Evolutionary conservation across 2,888 invertebrate genomes (phyloP).

Genomic region (Cheilosia scutellata): DNA sequence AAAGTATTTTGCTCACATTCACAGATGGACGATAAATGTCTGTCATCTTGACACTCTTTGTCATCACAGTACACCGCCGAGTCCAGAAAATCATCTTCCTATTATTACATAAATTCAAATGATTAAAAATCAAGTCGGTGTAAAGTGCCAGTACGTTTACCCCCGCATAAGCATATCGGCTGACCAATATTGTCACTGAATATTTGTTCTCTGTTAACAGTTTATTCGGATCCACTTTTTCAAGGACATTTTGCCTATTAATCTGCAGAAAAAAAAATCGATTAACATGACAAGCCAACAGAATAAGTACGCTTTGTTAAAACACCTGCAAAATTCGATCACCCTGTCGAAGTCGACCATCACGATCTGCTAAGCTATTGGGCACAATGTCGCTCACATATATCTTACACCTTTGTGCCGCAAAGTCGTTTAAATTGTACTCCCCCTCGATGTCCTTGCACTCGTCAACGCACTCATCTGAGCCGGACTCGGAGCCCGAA

Average conservation of each 20-base stretch:
- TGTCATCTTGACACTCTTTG: slow-evolving; percentile 57
- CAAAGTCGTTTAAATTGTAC: slow-evolving; percentile 82
- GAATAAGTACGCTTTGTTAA: neutral
- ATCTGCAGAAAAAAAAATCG: slow-evolving; percentile 81
- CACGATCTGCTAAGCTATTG: slow-evolving; percentile 85
- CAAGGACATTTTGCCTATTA: slow-evolving; percentile 86
- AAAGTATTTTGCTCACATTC: slow-evolving; percentile 75
- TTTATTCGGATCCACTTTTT: slow-evolving; percentile 85
- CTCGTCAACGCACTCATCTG: slow-evolving; percentile 42
- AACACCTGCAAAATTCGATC: slow-evolving; percentile 86
- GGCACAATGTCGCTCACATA: slow-evolving; percentile 87
- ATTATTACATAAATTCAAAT: neutral
- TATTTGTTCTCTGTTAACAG: slow-evolving; percentile 85
- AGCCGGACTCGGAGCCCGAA: slow-evolving; percentile 53
- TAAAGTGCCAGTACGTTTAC: slow-evolving; percentile 10
- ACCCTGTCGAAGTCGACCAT: slow-evolving; percentile 85
- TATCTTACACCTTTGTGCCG: slow-evolving; percentile 85
- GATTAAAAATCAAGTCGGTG: neutral
- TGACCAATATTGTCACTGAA: slow-evolving; percentile 86
- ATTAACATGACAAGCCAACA: neutral
- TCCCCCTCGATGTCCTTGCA: slow-evolving; percentile 13
- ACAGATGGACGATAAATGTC: slow-evolving; percentile 55
- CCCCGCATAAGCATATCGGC: slow-evolving; percentile 85
- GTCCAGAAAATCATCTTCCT: slow-evolving; percentile 82
- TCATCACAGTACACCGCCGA: slow-evolving; percentile 81